Conservation (phyloP, 2,888 invertebrate genomes). For the Clepsis dumicolana region DNA sequence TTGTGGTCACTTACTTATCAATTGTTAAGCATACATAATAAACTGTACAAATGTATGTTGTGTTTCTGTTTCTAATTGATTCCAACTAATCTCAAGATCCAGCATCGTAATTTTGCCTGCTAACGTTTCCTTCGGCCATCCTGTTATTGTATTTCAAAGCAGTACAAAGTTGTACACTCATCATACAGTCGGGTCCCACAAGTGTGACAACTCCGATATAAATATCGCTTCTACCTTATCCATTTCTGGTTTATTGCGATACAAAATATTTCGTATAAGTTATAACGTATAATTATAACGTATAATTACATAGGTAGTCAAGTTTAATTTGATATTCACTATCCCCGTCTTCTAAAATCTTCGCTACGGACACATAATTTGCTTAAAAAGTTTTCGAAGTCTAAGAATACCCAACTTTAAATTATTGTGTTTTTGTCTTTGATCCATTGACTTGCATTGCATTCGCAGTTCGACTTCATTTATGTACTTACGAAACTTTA, state of each 20-base stretch:
- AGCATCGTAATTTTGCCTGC: background rate
- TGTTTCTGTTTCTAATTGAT: background rate
- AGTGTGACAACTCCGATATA: background rate
- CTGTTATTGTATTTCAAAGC: background rate
- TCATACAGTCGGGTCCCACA: background rate
- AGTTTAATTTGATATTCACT: too few species aligned
- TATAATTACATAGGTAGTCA: too few species aligned
- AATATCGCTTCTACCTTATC: background rate
- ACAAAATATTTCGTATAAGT: constrained; percentile 20
- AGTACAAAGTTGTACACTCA: background rate
- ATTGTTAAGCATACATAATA: constrained; percentile 3
- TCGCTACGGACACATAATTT: too few species aligned
- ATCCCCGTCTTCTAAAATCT: too few species aligned
- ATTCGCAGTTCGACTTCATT: too few species aligned
- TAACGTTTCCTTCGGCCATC: background rate
- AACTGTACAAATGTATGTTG: background rate
- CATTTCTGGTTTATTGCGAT: constrained; percentile 4
- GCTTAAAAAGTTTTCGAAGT: too few species aligned
- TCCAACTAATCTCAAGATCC: background rate
- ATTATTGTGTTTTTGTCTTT: too few species aligned
- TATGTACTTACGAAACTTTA: too few species aligned
- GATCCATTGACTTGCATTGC: too few species aligned
- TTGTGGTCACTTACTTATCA: background rate
- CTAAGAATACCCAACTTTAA: too few species aligned
- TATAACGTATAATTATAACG: too few species aligned